Evolutionary conservation across 2,888 invertebrate species (phyloP).

Genomic region (Apotomis betuletana): DNA sequence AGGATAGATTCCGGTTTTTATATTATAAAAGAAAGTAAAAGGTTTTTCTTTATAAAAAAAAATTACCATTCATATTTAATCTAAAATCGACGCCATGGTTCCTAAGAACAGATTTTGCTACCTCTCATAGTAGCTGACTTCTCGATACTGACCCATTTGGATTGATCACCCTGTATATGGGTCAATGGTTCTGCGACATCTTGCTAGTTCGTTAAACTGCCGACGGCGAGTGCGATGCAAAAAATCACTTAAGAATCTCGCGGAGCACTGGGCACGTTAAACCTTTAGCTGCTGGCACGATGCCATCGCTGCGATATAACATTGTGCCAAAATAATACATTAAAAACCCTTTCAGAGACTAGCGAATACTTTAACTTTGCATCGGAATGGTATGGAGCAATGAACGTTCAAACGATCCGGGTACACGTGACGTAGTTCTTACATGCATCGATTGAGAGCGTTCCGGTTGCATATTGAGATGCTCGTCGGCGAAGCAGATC

Average conservation of each 20-base stretch:
- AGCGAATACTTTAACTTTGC: constrained; percentile 69
- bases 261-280: constrained; percentile 69
- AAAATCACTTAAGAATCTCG: constrained; percentile 78
- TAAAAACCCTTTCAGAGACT: constrained; percentile 72
- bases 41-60: too few relatives aligned
- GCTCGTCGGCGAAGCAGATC: constrained; percentile 27
- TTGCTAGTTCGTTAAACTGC: constrained; percentile 76
- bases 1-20: too few relatives aligned
- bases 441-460: constrained; percentile 37
- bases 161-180: constrained; percentile 53
- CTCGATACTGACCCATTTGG: too few relatives aligned
- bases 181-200: constrained; percentile 74
- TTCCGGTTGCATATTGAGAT: constrained; percentile 38
- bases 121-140: too few relatives aligned
- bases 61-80: too few relatives aligned
- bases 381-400: constrained; percentile 48
- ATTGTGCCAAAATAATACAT: constrained; percentile 79
- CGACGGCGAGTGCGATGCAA: constrained; percentile 66
- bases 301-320: constrained; percentile 67
- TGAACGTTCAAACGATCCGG: constrained; percentile 31
- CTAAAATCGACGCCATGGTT: too few relatives aligned
- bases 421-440: constrained; percentile 32
- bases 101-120: too few relatives aligned
- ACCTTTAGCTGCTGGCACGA: constrained; percentile 74
- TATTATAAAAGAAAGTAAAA: too few relatives aligned